Percentiles rank a stretch among this genome's conserved stretches.
phyloP scores from a whole-genome alignment of 1,140 invertebrate genomes.

The Pseudobourletiella spinata region DNA sequence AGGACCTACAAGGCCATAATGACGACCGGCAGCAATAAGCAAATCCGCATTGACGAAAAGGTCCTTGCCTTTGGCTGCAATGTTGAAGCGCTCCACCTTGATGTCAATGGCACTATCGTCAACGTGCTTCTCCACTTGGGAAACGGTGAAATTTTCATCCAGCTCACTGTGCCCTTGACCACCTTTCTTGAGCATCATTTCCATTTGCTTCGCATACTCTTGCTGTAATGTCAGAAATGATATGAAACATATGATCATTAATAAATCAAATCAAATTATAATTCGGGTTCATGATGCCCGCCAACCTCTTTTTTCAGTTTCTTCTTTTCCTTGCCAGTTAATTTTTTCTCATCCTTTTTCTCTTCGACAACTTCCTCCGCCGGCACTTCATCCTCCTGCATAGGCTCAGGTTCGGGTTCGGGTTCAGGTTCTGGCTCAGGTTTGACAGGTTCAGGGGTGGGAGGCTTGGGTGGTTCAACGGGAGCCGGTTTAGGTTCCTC shows the following conservation, averaged over 20 bases:
- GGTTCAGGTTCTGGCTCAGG: neutral
- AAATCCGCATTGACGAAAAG: constrained; percentile 94
- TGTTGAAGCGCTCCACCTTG: constrained; percentile 97
- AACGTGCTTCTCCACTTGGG: constrained; percentile 78
- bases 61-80: constrained; percentile 94
- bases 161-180: constrained; percentile 78
- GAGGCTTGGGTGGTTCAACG: constrained; percentile 12
- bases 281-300: constrained; percentile 8
- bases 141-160: constrained; percentile 92
- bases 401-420: constrained; percentile 9
- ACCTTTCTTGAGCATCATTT: constrained; percentile 75
- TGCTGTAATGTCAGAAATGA: constrained; percentile 41
- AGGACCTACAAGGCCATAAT: constrained; percentile 96
- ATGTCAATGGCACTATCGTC: constrained; percentile 95
- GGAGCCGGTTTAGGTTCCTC: constrained; percentile 5
- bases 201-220: constrained; percentile 86
- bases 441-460: neutral
- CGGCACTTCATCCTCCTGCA: constrained; percentile 1
- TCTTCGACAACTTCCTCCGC: constrained; percentile 1
- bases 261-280: neutral
- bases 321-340: constrained; percentile 91
- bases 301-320: constrained; percentile 70
- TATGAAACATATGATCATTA: neutral
- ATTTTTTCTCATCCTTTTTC: constrained; percentile 52
- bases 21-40: constrained; percentile 81